These are phyloP conservation scores for Aramus guarauna DNA, from an alignment of 2,113 vertebrate genomes.

Conservation along the genomic window DNA sequence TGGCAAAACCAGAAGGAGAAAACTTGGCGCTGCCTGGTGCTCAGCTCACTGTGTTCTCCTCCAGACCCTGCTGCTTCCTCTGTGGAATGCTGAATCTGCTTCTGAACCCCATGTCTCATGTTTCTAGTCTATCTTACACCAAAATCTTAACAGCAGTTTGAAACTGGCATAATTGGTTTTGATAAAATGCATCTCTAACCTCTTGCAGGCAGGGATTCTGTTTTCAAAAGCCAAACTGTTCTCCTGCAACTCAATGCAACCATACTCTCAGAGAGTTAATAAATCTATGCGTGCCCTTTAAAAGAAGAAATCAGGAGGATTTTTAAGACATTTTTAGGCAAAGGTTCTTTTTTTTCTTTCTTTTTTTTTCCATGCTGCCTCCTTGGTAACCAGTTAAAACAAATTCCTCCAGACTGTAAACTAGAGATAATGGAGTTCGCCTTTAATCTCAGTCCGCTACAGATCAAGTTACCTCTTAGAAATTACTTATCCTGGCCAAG, in stretches of 20 bases:
- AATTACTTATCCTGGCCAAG: constrained; percentile 75
- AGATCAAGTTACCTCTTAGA: constrained; percentile 75
- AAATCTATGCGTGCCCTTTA: background rate
- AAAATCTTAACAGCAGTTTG: background rate
- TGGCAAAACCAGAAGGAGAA: background rate
- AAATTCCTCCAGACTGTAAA: constrained; percentile 52
- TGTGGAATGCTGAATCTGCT: background rate
- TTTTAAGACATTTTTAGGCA: constrained; percentile 30
- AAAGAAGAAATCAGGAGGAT: background rate
- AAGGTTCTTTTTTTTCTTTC: background rate
- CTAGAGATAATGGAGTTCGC: constrained; percentile 62
- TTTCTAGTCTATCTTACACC: background rate
- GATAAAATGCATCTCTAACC: background rate
- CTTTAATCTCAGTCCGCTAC: constrained; percentile 61
- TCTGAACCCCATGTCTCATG: background rate
- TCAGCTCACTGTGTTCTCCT: background rate
- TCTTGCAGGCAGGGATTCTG: background rate
- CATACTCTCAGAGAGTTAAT: background rate
- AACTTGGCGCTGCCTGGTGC: background rate
- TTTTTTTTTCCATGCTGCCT: background rate
- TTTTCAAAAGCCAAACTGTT: background rate
- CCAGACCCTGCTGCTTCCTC: background rate
- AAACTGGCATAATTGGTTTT: background rate
- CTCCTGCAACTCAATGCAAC: background rate
- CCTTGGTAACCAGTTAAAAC: constrained; percentile 57